Evolutionary conservation across 1,140 invertebrate species (phyloP), one percentile per base, ranked within the genome.

Genomic region (Scaptomyza graminum): DNA sequence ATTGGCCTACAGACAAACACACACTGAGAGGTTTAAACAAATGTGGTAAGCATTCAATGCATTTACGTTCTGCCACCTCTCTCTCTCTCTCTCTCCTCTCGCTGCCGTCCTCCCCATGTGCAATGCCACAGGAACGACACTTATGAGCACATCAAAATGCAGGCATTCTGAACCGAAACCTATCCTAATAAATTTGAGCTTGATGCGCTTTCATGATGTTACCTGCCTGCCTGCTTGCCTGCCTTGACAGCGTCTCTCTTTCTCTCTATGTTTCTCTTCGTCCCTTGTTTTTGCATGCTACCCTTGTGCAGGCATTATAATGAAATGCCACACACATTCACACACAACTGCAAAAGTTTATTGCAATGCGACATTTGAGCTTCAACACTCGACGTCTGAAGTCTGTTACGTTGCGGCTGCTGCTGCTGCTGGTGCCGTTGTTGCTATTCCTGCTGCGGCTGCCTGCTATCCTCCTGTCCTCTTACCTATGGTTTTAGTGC

Each of bases 121-220:
- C 43, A 37, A 12, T 16, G 50, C 47, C 28, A 41, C 44, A 31
- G 31, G 34, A 54, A 50, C 49, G 52, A 49, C 52, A 72, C 50
- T 64, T 60, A 71, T 80, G 69, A 77, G 66, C 71, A 87, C 74
- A 81, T 87, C 82, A 85, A 81, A 85, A 87, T 85, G 82, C 83
- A 85, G 70, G 82, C 83, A 79, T 87, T 87, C 87, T 34, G 7
- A 34, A 88, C 62, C 79, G 74, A 88, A 88, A 88, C 83, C 83
- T 88, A 88, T 88, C 83, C 83, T 88, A 88, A 88, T 88, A 88
- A 88, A 81, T 88, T 88, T 88, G 79, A 63, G 83, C 83, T 88
- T 88, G 83, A 88, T 88, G 83, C 83, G 83, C 80, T 87, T 87
- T 85, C 82, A 85, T 85, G 81, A 75, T 81, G 82, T 79, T 88